A percentile compares a stretch with the other conserved stretches of the same genome.
phyloP scores from a whole-genome alignment of 2,797 vertebrate genomes.

The Mormyrus proboscirostris region DNA sequence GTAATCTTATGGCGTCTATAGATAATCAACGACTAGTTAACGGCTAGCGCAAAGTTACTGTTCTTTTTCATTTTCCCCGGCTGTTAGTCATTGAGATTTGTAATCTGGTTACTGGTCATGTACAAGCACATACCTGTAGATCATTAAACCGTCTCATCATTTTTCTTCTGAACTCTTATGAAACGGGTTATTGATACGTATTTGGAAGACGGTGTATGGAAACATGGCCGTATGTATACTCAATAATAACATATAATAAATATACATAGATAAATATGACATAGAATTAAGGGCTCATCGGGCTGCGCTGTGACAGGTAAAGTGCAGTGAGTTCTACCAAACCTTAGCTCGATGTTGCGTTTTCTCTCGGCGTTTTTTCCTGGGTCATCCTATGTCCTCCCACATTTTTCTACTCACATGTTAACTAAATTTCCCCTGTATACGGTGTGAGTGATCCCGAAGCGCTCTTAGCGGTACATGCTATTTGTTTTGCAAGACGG shows the following conservation, averaged over 20 bases:
- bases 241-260: background rate
- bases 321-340: background rate
- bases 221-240: background rate
- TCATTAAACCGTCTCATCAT: background rate
- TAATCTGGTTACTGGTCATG: constrained; percentile 11
- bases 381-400: background rate
- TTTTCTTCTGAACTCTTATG: constrained; percentile 2
- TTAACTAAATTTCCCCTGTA: background rate
- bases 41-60: background rate
- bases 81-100: constrained; percentile 14
- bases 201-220: background rate
- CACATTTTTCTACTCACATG: background rate
- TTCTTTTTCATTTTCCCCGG: background rate
- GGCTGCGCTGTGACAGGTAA: background rate
- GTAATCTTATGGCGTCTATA: background rate
- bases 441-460: background rate
- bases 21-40: background rate
- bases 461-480: background rate
- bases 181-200: background rate
- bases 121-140: constrained; percentile 9
- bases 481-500: background rate
- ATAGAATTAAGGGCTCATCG: background rate
- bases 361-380: background rate
- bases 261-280: background rate
- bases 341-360: background rate